A percentile compares a stretch with the other conserved stretches of the same genome.
These are phyloP conservation scores for Dastarcus helophoroides DNA, from an alignment of 2,888 invertebrate species.

Conservation along the genomic window DNA sequence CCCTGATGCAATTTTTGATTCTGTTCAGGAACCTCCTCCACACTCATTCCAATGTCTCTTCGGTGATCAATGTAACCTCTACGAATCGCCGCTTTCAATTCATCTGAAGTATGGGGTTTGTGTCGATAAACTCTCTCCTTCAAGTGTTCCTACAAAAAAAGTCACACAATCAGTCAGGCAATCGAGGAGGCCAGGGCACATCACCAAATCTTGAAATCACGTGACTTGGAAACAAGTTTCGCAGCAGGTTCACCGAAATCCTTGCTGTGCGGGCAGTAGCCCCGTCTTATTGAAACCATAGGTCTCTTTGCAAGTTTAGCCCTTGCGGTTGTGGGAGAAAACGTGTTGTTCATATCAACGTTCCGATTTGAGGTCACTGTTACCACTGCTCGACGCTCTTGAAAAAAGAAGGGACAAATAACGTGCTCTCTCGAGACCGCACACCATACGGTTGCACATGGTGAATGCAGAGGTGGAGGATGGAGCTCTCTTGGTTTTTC, in stretches of 20 bases:
- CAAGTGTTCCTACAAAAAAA: slow-evolving; percentile 1
- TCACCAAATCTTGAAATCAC: neutral
- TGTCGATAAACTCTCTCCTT: neutral
- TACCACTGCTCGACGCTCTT: slow-evolving; percentile 3
- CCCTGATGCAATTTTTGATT: no score
- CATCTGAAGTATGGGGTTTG: slow-evolving; percentile 1
- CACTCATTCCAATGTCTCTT: no score
- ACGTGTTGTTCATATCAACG: slow-evolving; percentile 1
- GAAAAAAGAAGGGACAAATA: slow-evolving; percentile 5
- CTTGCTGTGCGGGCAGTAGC: slow-evolving; percentile 2
- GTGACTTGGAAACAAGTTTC: slow-evolving; percentile 1
- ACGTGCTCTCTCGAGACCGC: slow-evolving; percentile 4
- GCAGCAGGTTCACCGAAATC: slow-evolving; percentile 1
- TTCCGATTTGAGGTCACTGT: neutral
- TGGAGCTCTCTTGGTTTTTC: slow-evolving; percentile 6
- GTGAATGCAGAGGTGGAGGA: slow-evolving; percentile 4
- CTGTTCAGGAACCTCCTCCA: no score
- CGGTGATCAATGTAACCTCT: no score
- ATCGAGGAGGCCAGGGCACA: slow-evolving; percentile 2
- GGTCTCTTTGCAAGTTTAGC: slow-evolving; percentile 1
- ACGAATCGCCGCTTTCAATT: no score
- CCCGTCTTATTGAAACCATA: slow-evolving; percentile 1
- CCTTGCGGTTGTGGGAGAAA: slow-evolving; percentile 2
- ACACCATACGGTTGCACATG: slow-evolving; percentile 2
- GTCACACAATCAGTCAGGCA: neutral